Evolutionary conservation across 2,797 vertebrate genomes (phyloP).

Genomic region (Brachyrhaphis roseni): DNA sequence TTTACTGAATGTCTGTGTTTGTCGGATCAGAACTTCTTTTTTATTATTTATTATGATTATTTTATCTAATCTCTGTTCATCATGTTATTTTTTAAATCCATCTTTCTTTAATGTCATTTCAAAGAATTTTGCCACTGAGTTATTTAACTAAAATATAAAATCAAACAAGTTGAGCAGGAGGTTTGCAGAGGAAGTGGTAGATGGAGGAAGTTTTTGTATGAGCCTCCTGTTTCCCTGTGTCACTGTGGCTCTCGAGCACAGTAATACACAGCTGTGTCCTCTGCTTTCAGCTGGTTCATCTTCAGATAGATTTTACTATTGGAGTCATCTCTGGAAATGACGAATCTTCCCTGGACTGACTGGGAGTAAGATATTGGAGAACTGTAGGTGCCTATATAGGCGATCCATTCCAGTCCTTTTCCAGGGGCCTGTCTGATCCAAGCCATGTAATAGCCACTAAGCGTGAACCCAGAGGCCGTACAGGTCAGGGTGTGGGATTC

Average conservation of each 20-base stretch:
- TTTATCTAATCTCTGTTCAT: no score
- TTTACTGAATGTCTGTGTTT: no score
- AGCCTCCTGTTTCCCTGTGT: background rate
- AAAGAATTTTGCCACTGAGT: background rate
- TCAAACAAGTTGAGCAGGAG: background rate
- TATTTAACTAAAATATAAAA: background rate
- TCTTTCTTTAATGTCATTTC: background rate
- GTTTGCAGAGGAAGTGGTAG: background rate
- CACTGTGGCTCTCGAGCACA: background rate
- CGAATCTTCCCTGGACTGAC: background rate
- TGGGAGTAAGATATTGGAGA: background rate
- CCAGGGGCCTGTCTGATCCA: conserved; percentile 10
- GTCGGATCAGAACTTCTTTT: no score
- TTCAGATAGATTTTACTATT: background rate
- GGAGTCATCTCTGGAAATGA: background rate
- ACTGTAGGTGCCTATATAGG: rapidly evolving
- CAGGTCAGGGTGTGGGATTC: conserved; percentile 14
- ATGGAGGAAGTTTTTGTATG: conserved; percentile 2
- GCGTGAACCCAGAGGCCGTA: conserved; percentile 5
- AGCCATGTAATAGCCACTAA: rapidly evolving
- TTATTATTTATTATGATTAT: no score
- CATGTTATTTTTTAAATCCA: no score
- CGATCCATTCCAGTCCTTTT: conserved; percentile 11
- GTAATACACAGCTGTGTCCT: background rate
- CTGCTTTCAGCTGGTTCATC: background rate